phyloP scores from a whole-genome alignment of 2,797 vertebrate genomes.

The Schizopygopsis malacanthus region DNA sequence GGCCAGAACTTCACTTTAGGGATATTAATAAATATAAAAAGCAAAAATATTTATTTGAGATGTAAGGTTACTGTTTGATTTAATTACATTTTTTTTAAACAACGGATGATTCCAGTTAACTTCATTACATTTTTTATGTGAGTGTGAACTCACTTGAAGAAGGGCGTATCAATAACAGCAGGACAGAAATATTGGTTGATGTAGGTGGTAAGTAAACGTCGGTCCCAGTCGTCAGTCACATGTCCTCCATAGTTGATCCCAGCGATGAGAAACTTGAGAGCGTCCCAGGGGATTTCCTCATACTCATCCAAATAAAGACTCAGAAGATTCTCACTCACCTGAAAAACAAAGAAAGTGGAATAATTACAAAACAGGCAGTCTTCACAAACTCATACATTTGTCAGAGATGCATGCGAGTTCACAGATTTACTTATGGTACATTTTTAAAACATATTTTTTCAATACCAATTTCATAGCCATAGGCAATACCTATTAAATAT shows the following conservation, averaged over 20 bases:
- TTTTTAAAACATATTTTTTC: not conserved
- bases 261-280: conserved; percentile 87
- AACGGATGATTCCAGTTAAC: not conserved
- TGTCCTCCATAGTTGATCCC: conserved; percentile 89
- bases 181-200: conserved; percentile 90
- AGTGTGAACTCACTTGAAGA: conserved; percentile 76
- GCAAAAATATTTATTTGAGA: not conserved
- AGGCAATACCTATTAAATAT: conserved; percentile 19
- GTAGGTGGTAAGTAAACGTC: conserved; percentile 87
- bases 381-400: not conserved
- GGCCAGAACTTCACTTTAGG: not conserved
- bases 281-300: conserved; percentile 88
- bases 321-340: conserved; percentile 89
- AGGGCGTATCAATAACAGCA: conserved; percentile 71
- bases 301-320: conserved; percentile 88
- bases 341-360: conserved; percentile 31
- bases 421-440: not conserved
- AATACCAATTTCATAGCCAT: not conserved
- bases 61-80: not conserved
- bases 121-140: not conserved
- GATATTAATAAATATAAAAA: not conserved
- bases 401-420: not conserved
- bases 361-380: not conserved
- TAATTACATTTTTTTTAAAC: not conserved
- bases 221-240: conserved; percentile 89